Base-by-base conservation (phyloP, 64 coral and sea anemone species). In the Actinia tenebrosa region DNA sequence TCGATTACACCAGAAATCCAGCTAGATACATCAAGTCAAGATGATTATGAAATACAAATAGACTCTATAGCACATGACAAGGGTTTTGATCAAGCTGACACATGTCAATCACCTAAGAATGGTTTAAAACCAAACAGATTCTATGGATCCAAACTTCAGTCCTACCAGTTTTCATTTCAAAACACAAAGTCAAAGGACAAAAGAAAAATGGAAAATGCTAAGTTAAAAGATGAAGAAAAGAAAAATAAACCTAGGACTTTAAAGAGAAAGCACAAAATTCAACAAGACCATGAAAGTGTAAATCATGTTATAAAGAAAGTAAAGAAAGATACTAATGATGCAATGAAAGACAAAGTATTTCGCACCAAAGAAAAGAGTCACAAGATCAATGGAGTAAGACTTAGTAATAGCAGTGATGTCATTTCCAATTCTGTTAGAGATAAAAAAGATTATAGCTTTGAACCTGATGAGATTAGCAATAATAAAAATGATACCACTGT, bases 121-220 rank as follows among this genome's bases (percentile, higher is more conserved):
- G 90, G 94, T 25, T 87, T 96, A 61, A 45, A 25, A n/a, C 87
- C 94, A 53, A 66, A 53, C 16, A 88, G 71, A 30, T 96, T 96
- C 79, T 96, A 96, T 90, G 84, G 94, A 79, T 78, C 79, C 79
- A 87, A 71, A 54, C 89, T 87, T 16, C 27, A 90, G 88, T 52
- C 88, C n/a, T 19, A 80, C 20, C 17, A 50, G 20, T 46, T 83
- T 79, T 37, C 80, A 60, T 88, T 84, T 9, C 60, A 52, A 60
- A 68, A 46, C 13, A 56, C 71, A 44, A 85, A 62, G 8, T 45
- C 58, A 20, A 23, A n/a, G 2, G 64, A 15, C 55, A 52, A 71
- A 44, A 45, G 37, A n/a, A 56, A 10, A 60, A 17, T 27, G 20
- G 84, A 80, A 56, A 85, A 80, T 78, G 17, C 7, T 59, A 52